Evolutionary conservation across 1,140 invertebrate species (phyloP), one percentile per base, ranked within the genome.

Genomic region (Eufriesea mexicana): DNA sequence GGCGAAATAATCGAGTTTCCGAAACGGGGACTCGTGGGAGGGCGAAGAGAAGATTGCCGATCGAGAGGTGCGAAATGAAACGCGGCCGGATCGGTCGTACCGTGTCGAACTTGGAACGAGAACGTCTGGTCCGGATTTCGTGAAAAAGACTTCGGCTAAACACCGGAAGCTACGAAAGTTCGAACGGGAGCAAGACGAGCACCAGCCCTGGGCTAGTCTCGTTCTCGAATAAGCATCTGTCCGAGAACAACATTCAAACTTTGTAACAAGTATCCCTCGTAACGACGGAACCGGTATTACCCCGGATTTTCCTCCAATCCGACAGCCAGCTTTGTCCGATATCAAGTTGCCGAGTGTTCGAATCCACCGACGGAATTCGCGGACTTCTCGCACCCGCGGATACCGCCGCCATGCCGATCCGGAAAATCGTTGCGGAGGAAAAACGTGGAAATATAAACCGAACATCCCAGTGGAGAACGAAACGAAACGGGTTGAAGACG

Each of bases 221-320:
- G 68, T 79, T 73, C 78, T 25, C 70, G 78, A 84, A 67, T 81
- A 73, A 84, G 83, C 77, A 73, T 84, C 83, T 74, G 78, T 74
- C 78, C 78, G 78, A 81, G 83, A 73, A 80, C 70, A 84, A 81
- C 77, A 54, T 80, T 67, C 28, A 62, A 84, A 84, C 78, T 84
- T 84, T 66, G 54, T 74, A 80, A 74, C 77, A 68, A 84, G 78
- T 81, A 81, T 64, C 62, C 70, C 55, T 68, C 68, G 71, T 74
- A 81, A 72, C 80, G 80, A 70, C 62, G 73, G 61, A 23, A 54
- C 61, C 51, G 14, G 79, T 57, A 75, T 82, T 76, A 82, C 72
- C 72, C 45, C 14, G 74, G 80, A 83, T 83, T 77, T 83, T 70
- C 62, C 73, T 25, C 55, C 54, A 49, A 61, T 77, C 80, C 62